Evolutionary conservation across 2,888 invertebrate genomes (phyloP).

Genomic region (Timema podura): DNA sequence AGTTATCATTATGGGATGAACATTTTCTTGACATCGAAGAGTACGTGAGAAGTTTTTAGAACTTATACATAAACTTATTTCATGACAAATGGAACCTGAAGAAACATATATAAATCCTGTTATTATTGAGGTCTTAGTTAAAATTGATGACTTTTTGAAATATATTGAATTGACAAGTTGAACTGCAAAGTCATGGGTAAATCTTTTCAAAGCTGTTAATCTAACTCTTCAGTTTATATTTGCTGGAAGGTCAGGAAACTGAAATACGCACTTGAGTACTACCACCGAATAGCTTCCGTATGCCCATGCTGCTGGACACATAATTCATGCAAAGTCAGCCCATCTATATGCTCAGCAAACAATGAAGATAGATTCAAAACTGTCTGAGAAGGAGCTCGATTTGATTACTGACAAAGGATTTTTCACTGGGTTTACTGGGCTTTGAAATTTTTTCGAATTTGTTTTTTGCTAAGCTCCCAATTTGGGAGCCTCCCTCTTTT

Average conservation of each 20-base stretch:
- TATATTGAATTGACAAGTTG: not conserved
- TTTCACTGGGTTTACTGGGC: too few relatives aligned
- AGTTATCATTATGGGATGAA: not conserved
- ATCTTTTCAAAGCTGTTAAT: slow-evolving; percentile 1
- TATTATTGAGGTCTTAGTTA: too few relatives aligned
- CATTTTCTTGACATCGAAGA: not conserved
- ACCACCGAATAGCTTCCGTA: slow-evolving; percentile 1
- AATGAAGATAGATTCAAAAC: slow-evolving; percentile 3
- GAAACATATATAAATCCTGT: not conserved
- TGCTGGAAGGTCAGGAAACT: slow-evolving; percentile 6
- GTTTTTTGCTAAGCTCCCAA: too few relatives aligned
- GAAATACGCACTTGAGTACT: slow-evolving; percentile 2
- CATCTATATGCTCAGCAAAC: slow-evolving; percentile 6
- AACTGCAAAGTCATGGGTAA: slow-evolving; percentile 1
- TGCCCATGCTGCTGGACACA: slow-evolving; percentile 8
- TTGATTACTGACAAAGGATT: not conserved
- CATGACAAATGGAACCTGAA: not conserved
- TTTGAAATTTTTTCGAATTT: too few relatives aligned
- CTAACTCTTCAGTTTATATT: too few relatives aligned
- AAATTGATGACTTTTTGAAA: too few relatives aligned
- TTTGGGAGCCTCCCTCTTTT: too few relatives aligned
- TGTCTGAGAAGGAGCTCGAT: slow-evolving; percentile 4
- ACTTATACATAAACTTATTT: not conserved
- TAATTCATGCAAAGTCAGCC: not conserved
- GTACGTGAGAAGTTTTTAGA: not conserved